phyloP scores from a whole-genome alignment of 1,140 invertebrate species.

The Drosophila melanica region DNA sequence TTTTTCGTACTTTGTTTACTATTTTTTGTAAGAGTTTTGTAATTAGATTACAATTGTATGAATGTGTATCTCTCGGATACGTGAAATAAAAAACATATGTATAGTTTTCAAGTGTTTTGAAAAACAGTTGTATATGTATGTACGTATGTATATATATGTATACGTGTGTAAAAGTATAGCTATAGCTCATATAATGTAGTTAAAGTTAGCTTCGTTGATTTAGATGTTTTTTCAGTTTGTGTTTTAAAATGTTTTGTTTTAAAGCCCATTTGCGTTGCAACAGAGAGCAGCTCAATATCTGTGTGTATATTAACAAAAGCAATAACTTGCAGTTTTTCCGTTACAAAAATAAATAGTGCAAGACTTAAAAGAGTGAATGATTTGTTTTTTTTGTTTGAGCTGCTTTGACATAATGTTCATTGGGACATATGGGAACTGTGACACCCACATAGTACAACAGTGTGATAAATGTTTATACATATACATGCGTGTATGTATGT shows the following conservation, averaged over 20 bases:
- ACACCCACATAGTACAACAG: slow-evolving; percentile 2
- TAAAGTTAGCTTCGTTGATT: slow-evolving; percentile 70
- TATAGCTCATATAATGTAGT: slow-evolving; percentile 38
- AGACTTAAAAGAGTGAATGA: not conserved
- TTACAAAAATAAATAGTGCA: slow-evolving; percentile 40
- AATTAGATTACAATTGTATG: slow-evolving; percentile 67
- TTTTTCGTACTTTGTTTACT: slow-evolving; percentile 43
- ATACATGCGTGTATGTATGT: slow-evolving; percentile 13
- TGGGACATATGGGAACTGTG: too few relatives aligned
- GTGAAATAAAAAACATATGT: slow-evolving; percentile 22
- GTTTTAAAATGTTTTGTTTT: slow-evolving; percentile 56
- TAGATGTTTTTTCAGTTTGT: slow-evolving; percentile 15
- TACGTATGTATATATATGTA: slow-evolving; percentile 47
- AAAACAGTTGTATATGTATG: slow-evolving; percentile 62
- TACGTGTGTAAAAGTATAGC: slow-evolving; percentile 47
- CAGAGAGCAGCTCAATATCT: slow-evolving; percentile 37
- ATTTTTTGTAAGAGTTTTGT: slow-evolving; percentile 50
- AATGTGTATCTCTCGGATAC: slow-evolving; percentile 27
- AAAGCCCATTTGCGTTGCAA: slow-evolving; percentile 70
- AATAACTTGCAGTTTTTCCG: slow-evolving; percentile 31
- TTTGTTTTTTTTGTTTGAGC: too few relatives aligned
- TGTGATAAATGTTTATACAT: slow-evolving; percentile 4
- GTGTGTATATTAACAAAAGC: slow-evolving; percentile 27
- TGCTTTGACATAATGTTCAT: slow-evolving; percentile 27
- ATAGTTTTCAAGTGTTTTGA: slow-evolving; percentile 53